A percentile compares a stretch with the other conserved stretches of the same genome.
Conservation (phyloP, 1,140 invertebrate genomes). For the Drosophila pruinosa region DNA sequence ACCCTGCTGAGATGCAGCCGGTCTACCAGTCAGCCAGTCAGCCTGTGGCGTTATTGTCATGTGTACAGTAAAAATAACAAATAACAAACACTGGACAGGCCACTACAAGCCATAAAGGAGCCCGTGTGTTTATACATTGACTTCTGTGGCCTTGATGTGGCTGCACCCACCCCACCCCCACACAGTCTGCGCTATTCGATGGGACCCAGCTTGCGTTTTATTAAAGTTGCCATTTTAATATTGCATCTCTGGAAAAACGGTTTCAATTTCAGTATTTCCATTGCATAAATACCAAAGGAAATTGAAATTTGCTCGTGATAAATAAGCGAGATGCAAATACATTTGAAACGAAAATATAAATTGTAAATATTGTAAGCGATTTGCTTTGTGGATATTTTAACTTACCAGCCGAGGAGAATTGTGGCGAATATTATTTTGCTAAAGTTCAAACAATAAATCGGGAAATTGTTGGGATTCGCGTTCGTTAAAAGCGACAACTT, state of each 20-base stretch:
- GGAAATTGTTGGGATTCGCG: not conserved
- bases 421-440: too few species aligned
- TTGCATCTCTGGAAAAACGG: constrained; percentile 37
- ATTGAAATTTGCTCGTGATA: constrained; percentile 24
- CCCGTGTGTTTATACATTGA: constrained; percentile 21
- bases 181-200: not conserved
- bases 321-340: not conserved
- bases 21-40: constrained; percentile 30
- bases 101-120: constrained; percentile 44
- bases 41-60: constrained; percentile 74
- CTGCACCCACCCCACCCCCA: constrained; percentile 5
- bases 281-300: constrained; percentile 19
- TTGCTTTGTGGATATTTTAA: not conserved
- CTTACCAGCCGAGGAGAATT: not conserved
- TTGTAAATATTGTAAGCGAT: not conserved
- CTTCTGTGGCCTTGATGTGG: constrained; percentile 70
- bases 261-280: constrained; percentile 26
- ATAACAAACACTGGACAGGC: constrained; percentile 63
- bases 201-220: constrained; percentile 11
- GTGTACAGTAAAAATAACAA: constrained; percentile 80
- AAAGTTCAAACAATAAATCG: not conserved
- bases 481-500: not conserved
- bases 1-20: constrained; percentile 11
- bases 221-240: constrained; percentile 78
- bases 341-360: not conserved